Percentiles rank a stretch among this genome's conserved stretches.
Conservation (phyloP, 2,113 vertebrate genomes). For the Calyptomena viridis region DNA sequence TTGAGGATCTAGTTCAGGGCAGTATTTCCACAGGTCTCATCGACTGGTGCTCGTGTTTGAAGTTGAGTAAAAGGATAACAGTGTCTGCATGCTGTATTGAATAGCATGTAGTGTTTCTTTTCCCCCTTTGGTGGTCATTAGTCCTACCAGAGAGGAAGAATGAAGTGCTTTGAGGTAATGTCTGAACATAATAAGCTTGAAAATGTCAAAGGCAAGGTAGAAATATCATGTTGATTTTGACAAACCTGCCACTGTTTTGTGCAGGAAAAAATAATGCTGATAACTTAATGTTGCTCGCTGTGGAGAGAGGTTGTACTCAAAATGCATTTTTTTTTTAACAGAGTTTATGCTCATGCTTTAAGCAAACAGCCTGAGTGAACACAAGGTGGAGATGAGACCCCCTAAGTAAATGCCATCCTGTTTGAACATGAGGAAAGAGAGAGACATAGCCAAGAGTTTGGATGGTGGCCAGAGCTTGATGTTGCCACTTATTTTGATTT, state of each 20-base stretch:
- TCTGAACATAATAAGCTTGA: background rate
- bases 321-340: background rate
- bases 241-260: background rate
- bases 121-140: background rate
- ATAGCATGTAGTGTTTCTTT: background rate
- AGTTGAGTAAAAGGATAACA: background rate
- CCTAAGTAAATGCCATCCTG: background rate
- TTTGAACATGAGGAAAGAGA: background rate
- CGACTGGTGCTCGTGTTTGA: background rate
- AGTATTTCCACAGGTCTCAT: background rate
- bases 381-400: background rate
- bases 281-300: background rate
- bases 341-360: background rate
- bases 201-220: slow-evolving; percentile 16
- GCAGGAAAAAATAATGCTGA: background rate
- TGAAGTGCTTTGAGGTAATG: background rate
- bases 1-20: background rate
- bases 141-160: background rate
- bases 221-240: background rate
- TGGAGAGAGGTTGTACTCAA: background rate
- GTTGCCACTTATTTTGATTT: background rate
- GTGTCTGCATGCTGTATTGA: background rate
- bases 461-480: background rate
- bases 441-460: background rate
- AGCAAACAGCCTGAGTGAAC: background rate